phyloP scores from a whole-genome alignment of 2,888 invertebrate genomes.

The Anorthoa munda region DNA sequence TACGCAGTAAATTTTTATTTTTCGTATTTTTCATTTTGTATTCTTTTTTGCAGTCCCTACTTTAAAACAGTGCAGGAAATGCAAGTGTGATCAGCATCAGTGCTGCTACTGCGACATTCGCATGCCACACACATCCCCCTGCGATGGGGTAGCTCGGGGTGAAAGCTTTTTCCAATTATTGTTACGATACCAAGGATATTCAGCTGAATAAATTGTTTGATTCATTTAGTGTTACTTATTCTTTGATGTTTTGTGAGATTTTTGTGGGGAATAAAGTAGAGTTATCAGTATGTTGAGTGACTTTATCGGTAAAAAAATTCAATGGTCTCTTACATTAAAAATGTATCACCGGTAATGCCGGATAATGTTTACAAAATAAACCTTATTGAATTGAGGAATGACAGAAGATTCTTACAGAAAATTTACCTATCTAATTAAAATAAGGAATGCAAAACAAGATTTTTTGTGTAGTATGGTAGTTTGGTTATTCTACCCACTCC shows the following conservation, averaged over 20 bases:
- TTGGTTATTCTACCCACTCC: neutral
- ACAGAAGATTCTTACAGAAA: neutral
- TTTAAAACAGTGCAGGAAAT: conserved; percentile 81
- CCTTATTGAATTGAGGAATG: neutral
- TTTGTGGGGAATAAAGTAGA: neutral
- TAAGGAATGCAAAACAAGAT: neutral
- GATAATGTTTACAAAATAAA: neutral
- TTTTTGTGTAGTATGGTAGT: neutral
- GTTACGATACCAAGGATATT: conserved; percentile 43
- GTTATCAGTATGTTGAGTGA: neutral
- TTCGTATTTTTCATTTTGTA: neutral
- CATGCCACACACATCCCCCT: conserved; percentile 73
- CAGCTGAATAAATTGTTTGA: conserved; percentile 45
- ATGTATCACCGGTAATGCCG: neutral
- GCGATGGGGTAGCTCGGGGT: conserved; percentile 69
- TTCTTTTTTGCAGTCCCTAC: conserved; percentile 75
- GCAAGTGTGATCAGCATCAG: conserved; percentile 78
- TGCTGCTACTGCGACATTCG: conserved; percentile 77
- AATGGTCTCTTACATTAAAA: neutral
- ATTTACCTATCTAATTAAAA: neutral
- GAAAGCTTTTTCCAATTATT: conserved; percentile 81
- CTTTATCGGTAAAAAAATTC: neutral
- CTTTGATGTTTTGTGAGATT: conserved; percentile 8
- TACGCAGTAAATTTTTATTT: neutral
- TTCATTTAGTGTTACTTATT: conserved; percentile 32